phyloP scores from a whole-genome alignment of 2,113 vertebrate genomes.

The Myotis yumanensis region DNA sequence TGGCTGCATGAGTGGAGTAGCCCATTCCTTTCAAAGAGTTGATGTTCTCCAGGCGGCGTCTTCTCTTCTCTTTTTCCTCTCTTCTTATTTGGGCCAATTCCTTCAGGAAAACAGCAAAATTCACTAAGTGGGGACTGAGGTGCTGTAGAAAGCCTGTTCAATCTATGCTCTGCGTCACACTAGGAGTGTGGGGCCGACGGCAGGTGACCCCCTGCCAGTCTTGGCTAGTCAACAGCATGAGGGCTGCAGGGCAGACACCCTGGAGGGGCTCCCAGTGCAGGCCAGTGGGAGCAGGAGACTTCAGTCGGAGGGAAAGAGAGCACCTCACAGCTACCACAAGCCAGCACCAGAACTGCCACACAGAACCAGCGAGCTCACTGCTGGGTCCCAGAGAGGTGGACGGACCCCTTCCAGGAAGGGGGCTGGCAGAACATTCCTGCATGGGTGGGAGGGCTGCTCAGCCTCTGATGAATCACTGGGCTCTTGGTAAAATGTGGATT shows the following conservation, averaged over 20 bases:
- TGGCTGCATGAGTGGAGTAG: slow-evolving; percentile 87
- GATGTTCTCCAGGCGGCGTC: slow-evolving; percentile 84
- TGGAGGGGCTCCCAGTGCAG: not conserved
- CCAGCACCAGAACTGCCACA: not conserved
- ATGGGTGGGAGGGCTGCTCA: not conserved
- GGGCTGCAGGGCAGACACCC: not conserved
- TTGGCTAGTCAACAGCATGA: not conserved
- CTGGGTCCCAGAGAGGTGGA: not conserved
- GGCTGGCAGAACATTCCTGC: not conserved
- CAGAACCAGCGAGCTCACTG: fast-evolving
- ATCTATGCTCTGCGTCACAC: not conserved
- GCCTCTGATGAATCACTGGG: not conserved
- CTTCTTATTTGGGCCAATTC: slow-evolving; percentile 88
- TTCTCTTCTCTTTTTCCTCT: slow-evolving; percentile 88
- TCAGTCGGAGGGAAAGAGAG: fast-evolving
- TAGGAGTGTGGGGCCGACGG: not conserved
- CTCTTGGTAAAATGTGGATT: not conserved
- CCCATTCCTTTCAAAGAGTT: slow-evolving; percentile 88
- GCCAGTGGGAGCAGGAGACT: fast-evolving
- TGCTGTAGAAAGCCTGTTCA: not conserved
- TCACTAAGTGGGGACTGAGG: not conserved
- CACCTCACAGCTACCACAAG: fast-evolving
- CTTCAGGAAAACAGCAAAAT: slow-evolving; percentile 79
- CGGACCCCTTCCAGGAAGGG: fast-evolving
- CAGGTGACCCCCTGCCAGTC: not conserved